These are phyloP conservation scores for Ellobium chinense DNA, from an alignment of 2,888 invertebrate species.

Conservation along the genomic window DNA sequence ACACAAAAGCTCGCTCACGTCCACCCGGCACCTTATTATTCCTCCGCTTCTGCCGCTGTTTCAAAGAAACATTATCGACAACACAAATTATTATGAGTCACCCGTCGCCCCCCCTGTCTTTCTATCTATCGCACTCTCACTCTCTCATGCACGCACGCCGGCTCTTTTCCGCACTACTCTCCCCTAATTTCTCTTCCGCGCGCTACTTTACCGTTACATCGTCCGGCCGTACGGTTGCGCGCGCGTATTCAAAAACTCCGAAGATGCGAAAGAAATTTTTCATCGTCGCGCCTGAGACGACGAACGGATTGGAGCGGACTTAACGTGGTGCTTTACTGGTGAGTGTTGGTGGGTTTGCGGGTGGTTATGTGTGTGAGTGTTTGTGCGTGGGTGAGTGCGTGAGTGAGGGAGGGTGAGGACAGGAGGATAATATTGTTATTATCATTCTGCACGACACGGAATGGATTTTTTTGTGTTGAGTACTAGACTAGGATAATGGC, in stretches of 20 bases:
- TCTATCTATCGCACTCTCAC: not conserved
- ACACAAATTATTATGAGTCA: not conserved
- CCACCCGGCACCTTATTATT: not conserved
- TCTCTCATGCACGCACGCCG: not conserved
- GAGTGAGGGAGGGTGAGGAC: not conserved
- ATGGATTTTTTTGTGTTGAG: not conserved
- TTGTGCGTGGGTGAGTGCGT: not conserved
- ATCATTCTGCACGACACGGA: not conserved
- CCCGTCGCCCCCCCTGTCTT: not conserved
- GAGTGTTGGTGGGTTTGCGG: no score
- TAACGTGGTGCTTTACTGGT: no score
- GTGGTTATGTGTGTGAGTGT: no score
- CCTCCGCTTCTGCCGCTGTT: not conserved
- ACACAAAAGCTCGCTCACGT: not conserved
- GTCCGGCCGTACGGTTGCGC: not conserved
- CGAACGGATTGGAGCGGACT: not conserved
- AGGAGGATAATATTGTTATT: conserved; percentile 8
- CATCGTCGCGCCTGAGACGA: not conserved
- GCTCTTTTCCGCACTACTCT: no score
- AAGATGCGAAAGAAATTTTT: not conserved
- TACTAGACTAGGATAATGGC: not conserved
- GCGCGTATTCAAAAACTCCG: not conserved
- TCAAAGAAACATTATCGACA: not conserved
- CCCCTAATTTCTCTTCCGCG: not conserved
- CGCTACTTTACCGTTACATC: not conserved